Percentiles rank a stretch among this genome's conserved stretches.
phyloP scores from a whole-genome alignment of 2,797 vertebrate genomes.

The Cyclura pinguis region DNA sequence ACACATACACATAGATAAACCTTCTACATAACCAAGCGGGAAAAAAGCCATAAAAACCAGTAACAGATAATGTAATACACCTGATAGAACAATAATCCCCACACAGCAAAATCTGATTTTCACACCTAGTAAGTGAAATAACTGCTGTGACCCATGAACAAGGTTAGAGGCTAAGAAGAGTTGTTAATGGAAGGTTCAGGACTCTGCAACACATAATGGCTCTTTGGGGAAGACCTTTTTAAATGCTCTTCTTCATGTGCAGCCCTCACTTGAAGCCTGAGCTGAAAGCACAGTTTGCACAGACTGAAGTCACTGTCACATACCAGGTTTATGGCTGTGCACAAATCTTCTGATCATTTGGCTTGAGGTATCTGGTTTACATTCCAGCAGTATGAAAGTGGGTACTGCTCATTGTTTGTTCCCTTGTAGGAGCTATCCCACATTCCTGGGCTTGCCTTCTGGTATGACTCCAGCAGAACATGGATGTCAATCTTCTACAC shows the following conservation, averaged over 20 bases:
- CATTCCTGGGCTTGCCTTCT: conserved; percentile 71
- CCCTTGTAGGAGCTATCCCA: conserved; percentile 36
- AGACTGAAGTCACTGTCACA: conserved; percentile 61
- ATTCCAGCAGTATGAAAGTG: conserved; percentile 6
- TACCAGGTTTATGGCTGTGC: conserved; percentile 47
- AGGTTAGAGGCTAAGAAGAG: conserved; percentile 75
- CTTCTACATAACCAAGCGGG: conserved; percentile 2
- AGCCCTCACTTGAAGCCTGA: conserved; percentile 59
- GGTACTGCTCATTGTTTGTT: conserved; percentile 38
- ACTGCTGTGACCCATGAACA: conserved; percentile 69
- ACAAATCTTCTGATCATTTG: background rate
- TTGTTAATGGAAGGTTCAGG: conserved; percentile 79
- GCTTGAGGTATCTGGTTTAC: conserved; percentile 12
- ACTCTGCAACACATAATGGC: conserved; percentile 62
- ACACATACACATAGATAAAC: too few species aligned
- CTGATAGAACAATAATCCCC: conserved; percentile 70
- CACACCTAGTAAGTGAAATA: conserved; percentile 79
- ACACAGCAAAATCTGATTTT: conserved; percentile 77
- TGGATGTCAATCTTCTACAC: conserved; percentile 58
- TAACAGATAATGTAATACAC: conserved; percentile 55
- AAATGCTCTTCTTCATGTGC: conserved; percentile 72
- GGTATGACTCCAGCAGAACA: conserved; percentile 73
- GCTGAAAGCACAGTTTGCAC: conserved; percentile 69
- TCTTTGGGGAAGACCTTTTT: conserved; percentile 75
- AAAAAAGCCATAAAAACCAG: background rate